These are phyloP conservation scores for Cinclus cinclus DNA, from an alignment of 2,113 vertebrate genomes.

Conservation along the genomic window DNA sequence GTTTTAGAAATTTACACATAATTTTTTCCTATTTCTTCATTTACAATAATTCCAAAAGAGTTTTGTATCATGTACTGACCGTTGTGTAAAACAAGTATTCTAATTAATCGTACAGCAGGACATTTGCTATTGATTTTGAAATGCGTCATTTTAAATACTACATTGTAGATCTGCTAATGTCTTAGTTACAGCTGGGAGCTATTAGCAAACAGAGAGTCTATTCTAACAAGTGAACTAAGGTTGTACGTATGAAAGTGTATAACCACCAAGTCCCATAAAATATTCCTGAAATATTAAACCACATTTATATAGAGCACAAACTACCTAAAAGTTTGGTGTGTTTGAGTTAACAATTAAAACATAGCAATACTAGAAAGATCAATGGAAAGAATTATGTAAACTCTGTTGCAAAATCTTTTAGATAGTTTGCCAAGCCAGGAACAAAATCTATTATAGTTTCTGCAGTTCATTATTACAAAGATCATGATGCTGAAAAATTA, in stretches of 20 bases:
- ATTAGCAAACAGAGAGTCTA: conserved; percentile 63
- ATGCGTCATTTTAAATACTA: conserved; percentile 62
- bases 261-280: conserved; percentile 46
- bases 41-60: background rate
- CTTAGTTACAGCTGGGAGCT: conserved; percentile 63
- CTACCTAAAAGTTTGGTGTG: background rate
- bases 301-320: background rate
- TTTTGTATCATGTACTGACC: background rate
- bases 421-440: conserved; percentile 52
- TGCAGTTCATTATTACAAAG: conserved; percentile 49
- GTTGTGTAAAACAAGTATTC: background rate
- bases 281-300: conserved; percentile 26
- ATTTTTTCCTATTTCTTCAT: background rate
- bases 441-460: conserved; percentile 55
- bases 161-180: conserved; percentile 59
- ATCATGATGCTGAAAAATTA: conserved; percentile 54
- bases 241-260: conserved; percentile 47
- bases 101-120: conserved; percentile 25
- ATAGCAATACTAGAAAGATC: conserved; percentile 45
- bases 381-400: conserved; percentile 61
- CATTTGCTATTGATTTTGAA: conserved; percentile 69
- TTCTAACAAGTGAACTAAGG: conserved; percentile 70
- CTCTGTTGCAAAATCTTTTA: conserved; percentile 54
- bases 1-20: background rate
- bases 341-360: conserved; percentile 30